Conservation (phyloP, 2,113 vertebrate genomes). For the Gallinago jamesoni region DNA sequence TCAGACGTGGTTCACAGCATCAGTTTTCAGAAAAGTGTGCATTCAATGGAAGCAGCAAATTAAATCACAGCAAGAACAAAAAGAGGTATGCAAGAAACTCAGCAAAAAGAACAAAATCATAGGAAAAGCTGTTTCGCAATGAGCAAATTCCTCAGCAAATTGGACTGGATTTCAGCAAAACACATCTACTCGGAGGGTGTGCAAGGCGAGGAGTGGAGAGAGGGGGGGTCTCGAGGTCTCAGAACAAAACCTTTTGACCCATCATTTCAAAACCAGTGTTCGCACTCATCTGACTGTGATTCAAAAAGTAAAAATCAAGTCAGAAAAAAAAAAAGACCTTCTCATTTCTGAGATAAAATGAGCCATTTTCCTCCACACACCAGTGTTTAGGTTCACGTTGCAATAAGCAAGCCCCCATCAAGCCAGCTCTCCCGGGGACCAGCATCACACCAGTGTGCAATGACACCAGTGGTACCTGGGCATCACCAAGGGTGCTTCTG, state of each 20-base stretch:
- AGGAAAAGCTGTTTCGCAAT: not conserved
- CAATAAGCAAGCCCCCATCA: not conserved
- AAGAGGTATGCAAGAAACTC: not conserved
- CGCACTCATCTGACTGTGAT: not conserved
- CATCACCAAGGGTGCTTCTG: not conserved
- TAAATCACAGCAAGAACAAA: not conserved
- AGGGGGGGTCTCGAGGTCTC: not conserved
- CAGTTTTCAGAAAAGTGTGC: not conserved
- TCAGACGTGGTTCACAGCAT: not conserved
- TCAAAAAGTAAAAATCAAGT: slow-evolving; percentile 10
- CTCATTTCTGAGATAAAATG: not conserved
- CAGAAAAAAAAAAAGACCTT: not conserved
- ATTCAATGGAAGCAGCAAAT: not conserved
- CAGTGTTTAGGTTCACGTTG: accelerated
- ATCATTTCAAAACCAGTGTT: not conserved
- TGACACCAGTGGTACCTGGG: accelerated
- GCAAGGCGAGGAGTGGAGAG: accelerated
- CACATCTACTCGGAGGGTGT: accelerated
- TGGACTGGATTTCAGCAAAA: not conserved
- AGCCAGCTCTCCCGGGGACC: not conserved
- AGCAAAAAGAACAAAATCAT: not conserved
- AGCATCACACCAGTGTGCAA: not conserved
- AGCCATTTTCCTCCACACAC: not conserved
- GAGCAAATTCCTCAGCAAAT: not conserved
- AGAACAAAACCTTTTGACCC: not conserved